phyloP scores from a whole-genome alignment of 2,113 vertebrate species.

The Elephas maximus region DNA sequence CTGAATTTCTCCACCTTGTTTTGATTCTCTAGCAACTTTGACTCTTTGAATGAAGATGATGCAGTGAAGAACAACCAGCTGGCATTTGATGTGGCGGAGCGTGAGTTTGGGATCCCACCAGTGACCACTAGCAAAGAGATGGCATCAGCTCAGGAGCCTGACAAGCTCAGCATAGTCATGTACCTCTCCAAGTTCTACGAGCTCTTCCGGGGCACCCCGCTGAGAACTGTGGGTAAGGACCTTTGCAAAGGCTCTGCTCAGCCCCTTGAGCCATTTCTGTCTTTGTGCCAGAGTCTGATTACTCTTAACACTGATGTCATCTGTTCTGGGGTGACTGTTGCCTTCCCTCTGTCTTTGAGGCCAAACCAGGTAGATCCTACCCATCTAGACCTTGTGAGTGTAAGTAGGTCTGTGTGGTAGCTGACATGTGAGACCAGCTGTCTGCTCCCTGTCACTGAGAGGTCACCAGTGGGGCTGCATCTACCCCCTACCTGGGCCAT shows the following conservation, averaged over 20 bases:
- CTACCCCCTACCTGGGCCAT: background rate
- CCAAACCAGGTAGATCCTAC: background rate
- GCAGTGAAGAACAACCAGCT: constrained; percentile 94
- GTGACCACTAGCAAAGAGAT: constrained; percentile 93
- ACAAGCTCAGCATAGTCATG: constrained; percentile 94
- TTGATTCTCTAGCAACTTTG: constrained; percentile 92
- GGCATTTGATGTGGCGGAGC: constrained; percentile 94
- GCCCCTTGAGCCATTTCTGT: accelerated
- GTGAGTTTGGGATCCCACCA: constrained; percentile 95
- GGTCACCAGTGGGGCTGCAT: background rate
- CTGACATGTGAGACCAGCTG: accelerated
- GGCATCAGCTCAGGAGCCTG: constrained; percentile 88
- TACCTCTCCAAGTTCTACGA: constrained; percentile 98
- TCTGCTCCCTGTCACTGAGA: background rate
- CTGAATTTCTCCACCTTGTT: background rate
- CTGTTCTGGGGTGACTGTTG: background rate
- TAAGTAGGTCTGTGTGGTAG: background rate
- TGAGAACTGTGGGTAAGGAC: constrained; percentile 92
- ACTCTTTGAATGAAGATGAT: constrained; percentile 94
- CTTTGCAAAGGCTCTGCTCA: accelerated
- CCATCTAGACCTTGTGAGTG: background rate
- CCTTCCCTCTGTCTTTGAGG: background rate
- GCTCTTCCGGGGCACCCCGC: constrained; percentile 94
- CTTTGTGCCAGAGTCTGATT: background rate
- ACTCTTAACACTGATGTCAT: background rate